Base-by-base conservation (phyloP, 2,113 vertebrate genomes). In the Alouatta palliata region DNA sequence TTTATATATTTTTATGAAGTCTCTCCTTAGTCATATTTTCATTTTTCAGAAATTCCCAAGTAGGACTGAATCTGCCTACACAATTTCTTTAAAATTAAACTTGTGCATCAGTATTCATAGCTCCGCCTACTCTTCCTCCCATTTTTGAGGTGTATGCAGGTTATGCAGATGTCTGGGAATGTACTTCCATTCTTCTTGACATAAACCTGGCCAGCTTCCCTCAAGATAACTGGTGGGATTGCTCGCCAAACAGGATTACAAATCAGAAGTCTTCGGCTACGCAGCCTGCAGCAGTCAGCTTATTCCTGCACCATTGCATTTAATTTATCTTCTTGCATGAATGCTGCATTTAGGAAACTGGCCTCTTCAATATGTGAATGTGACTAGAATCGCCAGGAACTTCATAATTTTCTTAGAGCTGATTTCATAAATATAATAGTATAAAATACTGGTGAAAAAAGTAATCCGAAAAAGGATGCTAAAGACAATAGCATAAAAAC, bases 21-120 rank as follows among this genome's bases (percentile, higher is more conserved):
- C 20, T 95, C 96, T 77, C 73, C 47, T 97, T 87, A 75, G 45
- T 80, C 85, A 84, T 56, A 30, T 91, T 95, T 90, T 95, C 86
- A 40, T 86, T 96, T 96, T 91, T 83, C 87, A 95, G 35, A 96
- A 71, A 56, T 96, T 95, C 90, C 89, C 70, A 94, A 11, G 37
- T 40, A 52, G 21, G 40, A 76, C 87, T 93, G 56, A 75, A 35
- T 94, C 40, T 95, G 56, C 96, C 96, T 64, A 87, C 93, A 32
- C 84, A 17, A 27, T 89, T 95, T 23, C n/a, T 96, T 97, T 97
- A 93, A 97, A 97, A 94, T 92, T 80, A 16, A 47, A 83, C 82
- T 87, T 71, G 83, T 11, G 2, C 79, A n/a, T 76, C 56, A 75
- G 70, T 96, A 95, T 92, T 94, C 77, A 49, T 94, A 75, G 94